These are phyloP conservation scores for Ariolimax columbianus DNA, from an alignment of 2,888 invertebrate genomes.

Conservation along the genomic window DNA sequence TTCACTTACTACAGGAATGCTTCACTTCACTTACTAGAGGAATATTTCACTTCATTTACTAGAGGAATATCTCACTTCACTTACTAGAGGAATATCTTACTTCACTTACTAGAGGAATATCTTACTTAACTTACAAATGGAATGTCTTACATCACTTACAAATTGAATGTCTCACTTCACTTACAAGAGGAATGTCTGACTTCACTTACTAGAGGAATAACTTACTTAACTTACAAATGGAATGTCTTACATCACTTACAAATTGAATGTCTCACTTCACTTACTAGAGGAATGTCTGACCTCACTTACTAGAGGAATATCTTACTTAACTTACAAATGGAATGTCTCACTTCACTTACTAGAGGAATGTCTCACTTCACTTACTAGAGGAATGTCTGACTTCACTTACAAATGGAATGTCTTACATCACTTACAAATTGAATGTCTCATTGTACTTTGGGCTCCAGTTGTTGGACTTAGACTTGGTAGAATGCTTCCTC, in stretches of 20 bases:
- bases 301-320: too few relatives aligned
- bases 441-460: constrained; percentile 99
- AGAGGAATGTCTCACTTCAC: constrained; percentile 78
- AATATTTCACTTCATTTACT: not conserved
- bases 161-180: not conserved
- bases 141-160: too few relatives aligned
- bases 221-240: too few relatives aligned
- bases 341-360: too few relatives aligned
- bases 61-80: not conserved
- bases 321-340: too few relatives aligned
- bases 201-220: too few relatives aligned
- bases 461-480: constrained; percentile 98
- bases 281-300: too few relatives aligned
- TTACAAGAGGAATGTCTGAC: not conserved
- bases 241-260: too few relatives aligned
- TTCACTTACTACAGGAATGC: not conserved
- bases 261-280: too few relatives aligned
- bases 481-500: constrained; percentile 97
- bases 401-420: constrained; percentile 85
- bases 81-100: not conserved
- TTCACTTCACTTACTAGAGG: not conserved
- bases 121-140: too few relatives aligned
- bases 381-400: constrained; percentile 99
- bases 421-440: constrained; percentile 91
- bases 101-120: too few relatives aligned